A percentile compares a stretch with the other conserved stretches of the same genome.
These are phyloP conservation scores for Noctua janthina DNA, from an alignment of 2,888 invertebrate species.

Conservation along the genomic window DNA sequence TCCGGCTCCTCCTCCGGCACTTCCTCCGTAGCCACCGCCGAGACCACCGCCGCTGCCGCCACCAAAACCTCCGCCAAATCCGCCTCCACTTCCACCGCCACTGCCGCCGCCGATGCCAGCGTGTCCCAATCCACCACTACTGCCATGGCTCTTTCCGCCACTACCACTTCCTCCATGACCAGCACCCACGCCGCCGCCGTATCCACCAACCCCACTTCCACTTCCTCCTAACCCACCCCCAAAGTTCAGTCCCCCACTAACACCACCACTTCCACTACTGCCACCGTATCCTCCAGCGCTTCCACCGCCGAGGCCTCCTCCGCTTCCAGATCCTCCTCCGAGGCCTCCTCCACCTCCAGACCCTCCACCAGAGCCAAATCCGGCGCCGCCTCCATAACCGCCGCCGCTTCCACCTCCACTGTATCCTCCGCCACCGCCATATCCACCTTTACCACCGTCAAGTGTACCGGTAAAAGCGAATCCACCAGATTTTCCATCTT, in stretches of 20 bases:
- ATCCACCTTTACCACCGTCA: slow-evolving; percentile 81
- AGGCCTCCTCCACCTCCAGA: slow-evolving; percentile 57
- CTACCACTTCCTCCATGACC: slow-evolving; percentile 1
- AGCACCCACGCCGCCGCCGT: slow-evolving; percentile 32
- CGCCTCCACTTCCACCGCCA: slow-evolving; percentile 40
- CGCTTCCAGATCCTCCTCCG: slow-evolving; percentile 62
- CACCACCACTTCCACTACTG: slow-evolving; percentile 52
- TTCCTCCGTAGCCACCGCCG: slow-evolving; percentile 32
- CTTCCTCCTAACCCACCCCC: slow-evolving; percentile 70
- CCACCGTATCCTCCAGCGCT: slow-evolving; percentile 54
- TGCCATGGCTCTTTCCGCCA: slow-evolving; percentile 36
- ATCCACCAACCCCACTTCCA: slow-evolving; percentile 67
- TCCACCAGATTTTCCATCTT: slow-evolving; percentile 86
- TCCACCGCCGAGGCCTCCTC: slow-evolving; percentile 65
- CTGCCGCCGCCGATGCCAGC: slow-evolving; percentile 59
- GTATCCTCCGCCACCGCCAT: slow-evolving; percentile 84
- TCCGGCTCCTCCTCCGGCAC: slow-evolving; percentile 22
- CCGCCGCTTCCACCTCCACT: slow-evolving; percentile 77
- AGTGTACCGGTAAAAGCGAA: slow-evolving; percentile 84
- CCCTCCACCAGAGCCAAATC: slow-evolving; percentile 67
- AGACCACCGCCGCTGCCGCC: slow-evolving; percentile 33
- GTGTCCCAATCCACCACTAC: slow-evolving; percentile 21
- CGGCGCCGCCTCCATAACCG: slow-evolving; percentile 66
- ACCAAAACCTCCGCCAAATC: slow-evolving; percentile 67
- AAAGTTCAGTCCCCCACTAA: slow-evolving; percentile 51